These are phyloP conservation scores for Corella eumyota DNA, from an alignment of 23 tunicate species.

Conservation along the genomic window DNA sequence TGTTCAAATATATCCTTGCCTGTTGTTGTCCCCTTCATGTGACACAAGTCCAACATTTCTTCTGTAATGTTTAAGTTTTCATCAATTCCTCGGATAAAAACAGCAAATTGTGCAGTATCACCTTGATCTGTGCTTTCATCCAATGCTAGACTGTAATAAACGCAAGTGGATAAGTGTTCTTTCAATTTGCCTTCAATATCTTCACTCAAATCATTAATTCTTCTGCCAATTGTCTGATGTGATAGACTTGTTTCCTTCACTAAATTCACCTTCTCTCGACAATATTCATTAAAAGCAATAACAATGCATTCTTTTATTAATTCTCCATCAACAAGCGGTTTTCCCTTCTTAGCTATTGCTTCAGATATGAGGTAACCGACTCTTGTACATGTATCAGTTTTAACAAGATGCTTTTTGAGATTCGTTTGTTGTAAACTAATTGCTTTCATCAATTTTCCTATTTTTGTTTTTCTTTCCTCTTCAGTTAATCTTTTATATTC, in stretches of 20 bases:
- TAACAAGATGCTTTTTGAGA: conserved; percentile 2
- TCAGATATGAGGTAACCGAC: conserved; percentile 2
- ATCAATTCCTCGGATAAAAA: conserved; percentile 16
- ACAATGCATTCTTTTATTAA: conserved; percentile 15
- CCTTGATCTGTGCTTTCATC: conserved; percentile 21
- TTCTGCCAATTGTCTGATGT: conserved; percentile 22
- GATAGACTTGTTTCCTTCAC: conserved; percentile 6
- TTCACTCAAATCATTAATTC: conserved; percentile 4
- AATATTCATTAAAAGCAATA: conserved; percentile 16
- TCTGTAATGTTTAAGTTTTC: conserved; percentile 9
- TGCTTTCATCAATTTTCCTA: neutral
- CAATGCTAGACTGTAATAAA: conserved; percentile 1
- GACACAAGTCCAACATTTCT: conserved; percentile 5
- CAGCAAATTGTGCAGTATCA: conserved; percentile 30
- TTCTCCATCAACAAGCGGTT: conserved; percentile 3
- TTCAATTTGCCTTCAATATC: conserved; percentile 17
- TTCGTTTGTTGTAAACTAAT: conserved; percentile 1
- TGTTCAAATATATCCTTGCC: neutral
- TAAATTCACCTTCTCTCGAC: conserved; percentile 17
- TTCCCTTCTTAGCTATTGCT: conserved; percentile 2
- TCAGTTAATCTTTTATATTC: conserved; percentile 2
- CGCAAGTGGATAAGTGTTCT: conserved; percentile 3
- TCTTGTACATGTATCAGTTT: conserved; percentile 1
- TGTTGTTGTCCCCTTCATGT: conserved; percentile 4
- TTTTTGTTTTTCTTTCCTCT: conserved; percentile 2